Conservation (phyloP, 2,113 vertebrate species). For the Entosphenus tridentatus region DNA sequence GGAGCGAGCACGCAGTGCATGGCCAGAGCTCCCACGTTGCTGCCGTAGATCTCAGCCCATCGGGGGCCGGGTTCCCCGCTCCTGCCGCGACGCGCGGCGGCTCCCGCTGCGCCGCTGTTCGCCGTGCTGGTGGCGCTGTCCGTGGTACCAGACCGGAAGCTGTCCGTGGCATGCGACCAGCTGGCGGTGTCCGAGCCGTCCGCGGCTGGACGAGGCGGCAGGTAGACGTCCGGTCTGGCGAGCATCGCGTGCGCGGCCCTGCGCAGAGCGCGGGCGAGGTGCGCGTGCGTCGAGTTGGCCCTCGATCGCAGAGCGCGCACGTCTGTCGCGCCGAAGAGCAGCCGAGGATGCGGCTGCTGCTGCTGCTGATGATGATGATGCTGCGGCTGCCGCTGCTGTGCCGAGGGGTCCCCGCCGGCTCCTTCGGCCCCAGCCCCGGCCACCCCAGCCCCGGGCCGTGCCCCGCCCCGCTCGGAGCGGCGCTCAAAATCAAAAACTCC, state of each 20-base stretch:
- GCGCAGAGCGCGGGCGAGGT: not conserved
- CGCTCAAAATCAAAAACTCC: no score
- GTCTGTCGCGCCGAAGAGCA: not conserved
- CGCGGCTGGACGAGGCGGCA: not conserved
- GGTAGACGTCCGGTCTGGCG: slow-evolving; percentile 1
- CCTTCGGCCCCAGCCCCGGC: no score
- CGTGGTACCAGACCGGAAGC: no score
- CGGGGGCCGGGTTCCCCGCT: not conserved
- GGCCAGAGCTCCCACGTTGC: not conserved
- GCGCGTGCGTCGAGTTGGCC: not conserved
- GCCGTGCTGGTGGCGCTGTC: no score
- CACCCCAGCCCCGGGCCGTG: no score
- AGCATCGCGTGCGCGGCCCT: not conserved
- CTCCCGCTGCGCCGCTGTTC: no score
- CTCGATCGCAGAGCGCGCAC: not conserved
- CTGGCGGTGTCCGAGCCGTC: not conserved
- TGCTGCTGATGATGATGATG: no score
- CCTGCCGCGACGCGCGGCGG: no score
- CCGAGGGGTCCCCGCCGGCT: no score
- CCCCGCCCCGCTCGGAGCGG: no score
- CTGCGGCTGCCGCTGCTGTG: no score
- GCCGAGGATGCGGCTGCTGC: slow-evolving; percentile 1
- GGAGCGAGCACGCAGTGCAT: slow-evolving; percentile 2
- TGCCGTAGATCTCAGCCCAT: slow-evolving; percentile 1
- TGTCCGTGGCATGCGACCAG: no score